phyloP scores from a whole-genome alignment of 2,797 vertebrate species.

The Australoheros facetus region DNA sequence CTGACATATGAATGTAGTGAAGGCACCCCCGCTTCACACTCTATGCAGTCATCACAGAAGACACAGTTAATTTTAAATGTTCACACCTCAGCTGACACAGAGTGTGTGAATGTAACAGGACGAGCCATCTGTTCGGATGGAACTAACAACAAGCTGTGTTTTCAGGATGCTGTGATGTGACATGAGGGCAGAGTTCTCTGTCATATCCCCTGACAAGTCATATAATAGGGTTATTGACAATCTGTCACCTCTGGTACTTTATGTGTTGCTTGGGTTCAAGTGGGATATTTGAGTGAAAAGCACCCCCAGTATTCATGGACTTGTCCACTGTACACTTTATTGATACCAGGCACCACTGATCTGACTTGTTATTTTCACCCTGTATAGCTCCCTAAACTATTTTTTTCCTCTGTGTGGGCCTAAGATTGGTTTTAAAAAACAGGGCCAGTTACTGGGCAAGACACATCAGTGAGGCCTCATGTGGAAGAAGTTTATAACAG shows the following conservation, averaged over 20 bases:
- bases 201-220: constrained; percentile 58
- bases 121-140: background rate
- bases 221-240: constrained; percentile 74
- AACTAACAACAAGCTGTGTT: constrained; percentile 12
- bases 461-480: background rate
- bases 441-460: background rate
- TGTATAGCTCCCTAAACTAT: background rate
- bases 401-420: background rate
- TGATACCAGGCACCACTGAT: constrained; percentile 22
- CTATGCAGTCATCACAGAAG: background rate
- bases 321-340: constrained; percentile 10
- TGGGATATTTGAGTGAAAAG: constrained; percentile 53
- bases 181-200: constrained; percentile 36
- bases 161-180: constrained; percentile 38
- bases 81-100: background rate
- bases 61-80: constrained; percentile 15
- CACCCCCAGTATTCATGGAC: constrained; percentile 26
- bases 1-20: background rate
- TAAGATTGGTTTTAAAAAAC: background rate
- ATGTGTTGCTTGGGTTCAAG: constrained; percentile 50
- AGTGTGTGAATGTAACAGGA: background rate
- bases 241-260: constrained; percentile 58
- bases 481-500: background rate
- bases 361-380: constrained; percentile 38
- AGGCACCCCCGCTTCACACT: background rate